Conservation (phyloP, 2,888 invertebrate genomes). For the Ectemnius cavifrons region DNA sequence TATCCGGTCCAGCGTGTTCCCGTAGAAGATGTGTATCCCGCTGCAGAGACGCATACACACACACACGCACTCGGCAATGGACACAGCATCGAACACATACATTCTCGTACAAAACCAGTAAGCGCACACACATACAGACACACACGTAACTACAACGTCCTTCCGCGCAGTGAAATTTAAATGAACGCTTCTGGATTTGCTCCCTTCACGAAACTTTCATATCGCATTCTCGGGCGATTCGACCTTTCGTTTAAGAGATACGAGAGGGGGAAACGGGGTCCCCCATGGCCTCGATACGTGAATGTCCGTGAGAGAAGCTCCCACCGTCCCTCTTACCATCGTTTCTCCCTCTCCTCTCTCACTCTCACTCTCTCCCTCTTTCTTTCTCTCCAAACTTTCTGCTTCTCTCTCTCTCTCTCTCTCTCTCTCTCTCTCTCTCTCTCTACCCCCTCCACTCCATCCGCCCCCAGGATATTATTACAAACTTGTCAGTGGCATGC, state of each 20-base stretch:
- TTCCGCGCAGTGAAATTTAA: constrained; percentile 60
- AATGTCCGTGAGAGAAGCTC: constrained; percentile 56
- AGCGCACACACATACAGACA: constrained; percentile 2
- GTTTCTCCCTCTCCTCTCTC: constrained; percentile 20
- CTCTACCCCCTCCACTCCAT: not conserved
- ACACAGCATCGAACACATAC: not conserved
- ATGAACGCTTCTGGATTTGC: constrained; percentile 45
- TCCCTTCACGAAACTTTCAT: constrained; percentile 67
- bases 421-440: constrained; percentile 4
- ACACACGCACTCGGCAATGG: not conserved
- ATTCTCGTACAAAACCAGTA: not conserved
- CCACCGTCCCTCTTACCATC: constrained; percentile 32
- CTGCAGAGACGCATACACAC: too few species aligned
- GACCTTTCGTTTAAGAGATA: constrained; percentile 58
- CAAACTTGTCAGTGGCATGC: constrained; percentile 11
- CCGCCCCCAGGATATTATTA: constrained; percentile 15
- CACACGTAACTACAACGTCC: constrained; percentile 27
- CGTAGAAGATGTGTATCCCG: not conserved
- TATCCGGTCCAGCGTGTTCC: constrained; percentile 20
- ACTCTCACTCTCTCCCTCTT: constrained; percentile 1
- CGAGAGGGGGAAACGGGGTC: constrained; percentile 32
- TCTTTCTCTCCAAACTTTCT: not conserved
- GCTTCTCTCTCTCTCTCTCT: constrained; percentile 24
- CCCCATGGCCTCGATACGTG: constrained; percentile 57
- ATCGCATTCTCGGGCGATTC: constrained; percentile 60